Evolutionary conservation across 2,888 invertebrate species (phyloP), one percentile per base, ranked within the genome.

Genomic region (Drosophila paramelanica): DNA sequence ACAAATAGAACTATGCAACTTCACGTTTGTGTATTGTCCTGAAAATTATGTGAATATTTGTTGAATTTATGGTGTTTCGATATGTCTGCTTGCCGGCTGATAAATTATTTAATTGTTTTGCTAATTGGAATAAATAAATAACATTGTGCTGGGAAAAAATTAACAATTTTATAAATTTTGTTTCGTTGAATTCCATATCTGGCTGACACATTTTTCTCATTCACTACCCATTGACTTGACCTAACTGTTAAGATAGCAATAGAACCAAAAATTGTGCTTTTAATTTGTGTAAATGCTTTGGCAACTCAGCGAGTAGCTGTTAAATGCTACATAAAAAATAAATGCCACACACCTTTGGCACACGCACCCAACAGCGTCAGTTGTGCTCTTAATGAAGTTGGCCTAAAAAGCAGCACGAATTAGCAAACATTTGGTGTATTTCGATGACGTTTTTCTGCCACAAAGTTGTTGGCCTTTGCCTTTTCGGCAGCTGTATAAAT

Each of bases 401-500:
- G 87, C 81, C 84, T 80, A 83, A 58, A 82, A 78, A 67, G 36
- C 45, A 55, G 67, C 71, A 61, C 66, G 73, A 75, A 81, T 79
- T 76, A 86, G 83, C 69, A 64, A 73, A 71, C 73, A 76, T 68
- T 71, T 64, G 68, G 75, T 56, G 33, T 56, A 43, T 56, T 76
- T 66, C 23, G 71, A 56, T 71, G 52, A 53, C 57, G 49, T 64
- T 72, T 76, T 53, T 72, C 47, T 50, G 50, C 36, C 39, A 33
- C 20, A 42, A 10, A 55, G 53, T 33, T 55, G 55, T 74, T 67
- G 79, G 55, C 53, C 51, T 47, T 67, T 77, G 69, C 55, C 52
- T 82, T 82, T 85, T 77, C 77, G 86, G 77, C 81, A 86, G 77
- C 66, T 83, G 67, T 67, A 68, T 83, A 82, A 80, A 86, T 86